phyloP scores from a whole-genome alignment of 2,888 invertebrate genomes.

The Amphipyra berbera region DNA sequence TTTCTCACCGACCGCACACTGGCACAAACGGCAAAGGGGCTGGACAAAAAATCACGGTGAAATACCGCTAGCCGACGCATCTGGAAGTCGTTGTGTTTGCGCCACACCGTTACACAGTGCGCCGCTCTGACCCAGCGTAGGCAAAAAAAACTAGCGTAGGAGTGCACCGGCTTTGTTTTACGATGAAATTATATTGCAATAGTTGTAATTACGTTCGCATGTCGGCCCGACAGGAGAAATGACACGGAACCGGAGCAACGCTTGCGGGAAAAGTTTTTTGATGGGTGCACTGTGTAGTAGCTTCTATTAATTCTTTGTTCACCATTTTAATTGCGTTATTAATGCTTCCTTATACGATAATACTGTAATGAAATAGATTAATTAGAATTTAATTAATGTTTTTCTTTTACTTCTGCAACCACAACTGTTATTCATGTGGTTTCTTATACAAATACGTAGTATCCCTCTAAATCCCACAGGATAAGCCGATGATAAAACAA shows the following conservation, averaged over 20 bases:
- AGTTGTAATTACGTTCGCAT: conserved; percentile 75
- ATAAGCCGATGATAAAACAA: conserved; percentile 84
- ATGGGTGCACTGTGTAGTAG: conserved; percentile 39
- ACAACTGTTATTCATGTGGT: conserved; percentile 11
- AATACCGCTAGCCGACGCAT: conserved; percentile 86
- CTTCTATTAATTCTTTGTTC: conserved; percentile 37
- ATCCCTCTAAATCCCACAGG: conserved; percentile 77
- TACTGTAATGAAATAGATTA: conserved; percentile 7
- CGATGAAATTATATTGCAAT: conserved; percentile 73
- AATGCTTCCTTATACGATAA: conserved; percentile 27
- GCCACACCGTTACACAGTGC: conserved; percentile 81
- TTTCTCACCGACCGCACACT: conserved; percentile 69
- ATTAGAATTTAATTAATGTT: conserved; percentile 2
- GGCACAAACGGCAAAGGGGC: conserved; percentile 61
- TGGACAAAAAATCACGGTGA: conserved; percentile 79
- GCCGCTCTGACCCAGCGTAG: conserved; percentile 69
- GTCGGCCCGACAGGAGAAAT: conserved; percentile 68
- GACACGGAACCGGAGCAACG: conserved; percentile 67
- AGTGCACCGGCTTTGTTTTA: conserved; percentile 74
- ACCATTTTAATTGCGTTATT: conserved; percentile 18
- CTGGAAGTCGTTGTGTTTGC: conserved; percentile 84
- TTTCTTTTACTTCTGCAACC: background rate
- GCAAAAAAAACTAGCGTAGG: conserved; percentile 78
- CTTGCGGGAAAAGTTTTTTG: conserved; percentile 56
- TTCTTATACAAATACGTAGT: conserved; percentile 43